Conservation (phyloP, 2,113 vertebrate genomes). For the Numenius arquata region DNA sequence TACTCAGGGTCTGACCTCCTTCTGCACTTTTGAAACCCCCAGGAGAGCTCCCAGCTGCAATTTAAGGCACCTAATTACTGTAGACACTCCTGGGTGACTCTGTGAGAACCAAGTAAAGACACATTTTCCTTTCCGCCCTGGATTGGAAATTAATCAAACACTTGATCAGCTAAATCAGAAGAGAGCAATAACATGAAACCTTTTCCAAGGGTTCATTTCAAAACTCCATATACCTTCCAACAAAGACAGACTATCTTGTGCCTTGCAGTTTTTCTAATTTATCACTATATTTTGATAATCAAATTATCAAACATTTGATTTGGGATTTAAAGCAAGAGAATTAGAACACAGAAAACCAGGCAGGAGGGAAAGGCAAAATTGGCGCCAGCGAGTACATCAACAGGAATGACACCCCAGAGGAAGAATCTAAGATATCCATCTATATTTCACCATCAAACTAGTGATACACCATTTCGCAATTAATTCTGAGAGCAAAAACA, state of each 20-base stretch:
- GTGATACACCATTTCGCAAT: conserved; percentile 70
- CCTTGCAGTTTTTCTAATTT: neutral
- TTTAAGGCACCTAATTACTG: neutral
- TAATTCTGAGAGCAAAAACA: conserved; percentile 62
- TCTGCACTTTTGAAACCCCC: neutral
- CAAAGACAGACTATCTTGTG: neutral
- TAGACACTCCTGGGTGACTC: neutral
- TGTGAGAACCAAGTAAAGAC: neutral
- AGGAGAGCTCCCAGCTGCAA: neutral
- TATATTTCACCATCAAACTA: conserved; percentile 35
- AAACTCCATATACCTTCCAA: neutral
- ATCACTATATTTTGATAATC: neutral
- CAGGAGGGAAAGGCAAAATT: neutral
- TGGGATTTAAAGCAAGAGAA: neutral
- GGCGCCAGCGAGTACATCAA: neutral
- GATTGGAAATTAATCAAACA: neutral
- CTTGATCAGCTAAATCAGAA: neutral
- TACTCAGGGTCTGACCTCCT: neutral
- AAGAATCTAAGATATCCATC: conserved; percentile 54
- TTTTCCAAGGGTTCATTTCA: neutral
- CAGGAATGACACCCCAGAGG: conserved; percentile 23
- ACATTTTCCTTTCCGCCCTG: neutral
- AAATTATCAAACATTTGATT: neutral
- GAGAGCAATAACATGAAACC: neutral
- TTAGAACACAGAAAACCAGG: neutral